A percentile compares a stretch with the other conserved stretches of the same genome.
Evolutionary conservation across 2,888 invertebrate genomes (phyloP).

Genomic region (Xanthia icteritia): DNA sequence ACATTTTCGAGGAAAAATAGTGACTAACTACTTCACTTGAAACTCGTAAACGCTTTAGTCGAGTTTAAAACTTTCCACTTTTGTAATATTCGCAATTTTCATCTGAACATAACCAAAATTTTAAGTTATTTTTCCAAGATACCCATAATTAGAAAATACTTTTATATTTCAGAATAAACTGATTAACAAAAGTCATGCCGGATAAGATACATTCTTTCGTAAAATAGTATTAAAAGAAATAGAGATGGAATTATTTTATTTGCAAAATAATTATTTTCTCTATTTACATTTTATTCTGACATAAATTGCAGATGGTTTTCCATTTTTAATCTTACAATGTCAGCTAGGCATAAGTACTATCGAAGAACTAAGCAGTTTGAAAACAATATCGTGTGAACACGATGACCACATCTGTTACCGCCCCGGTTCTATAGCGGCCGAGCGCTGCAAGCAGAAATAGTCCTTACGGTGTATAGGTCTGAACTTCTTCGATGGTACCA

Average conservation of each 20-base stretch:
- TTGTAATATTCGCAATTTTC: neutral
- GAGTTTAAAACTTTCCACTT: neutral
- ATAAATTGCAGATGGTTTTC: neutral
- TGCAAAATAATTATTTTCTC: neutral
- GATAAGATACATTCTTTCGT: neutral
- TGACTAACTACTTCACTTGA: neutral
- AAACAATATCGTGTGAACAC: too few species aligned
- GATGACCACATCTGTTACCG: too few species aligned
- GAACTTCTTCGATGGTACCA: too few species aligned
- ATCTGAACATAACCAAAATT: neutral
- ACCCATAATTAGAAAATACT: neutral
- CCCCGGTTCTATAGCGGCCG: too few species aligned
- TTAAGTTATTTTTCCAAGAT: neutral
- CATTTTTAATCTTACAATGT: neutral
- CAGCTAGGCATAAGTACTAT: neutral
- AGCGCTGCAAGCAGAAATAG: too few species aligned
- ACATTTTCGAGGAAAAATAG: neutral
- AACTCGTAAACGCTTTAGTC: neutral
- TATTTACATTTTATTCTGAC: neutral
- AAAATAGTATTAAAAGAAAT: neutral
- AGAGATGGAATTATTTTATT: neutral
- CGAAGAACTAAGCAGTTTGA: too few species aligned
- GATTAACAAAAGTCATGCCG: neutral
- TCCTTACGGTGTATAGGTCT: too few species aligned
- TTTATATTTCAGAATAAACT: neutral